Percentiles rank a stretch among this genome's conserved stretches.
These are phyloP conservation scores for Falco rusticolus DNA, from an alignment of 2,797 vertebrate genomes.

Conservation along the genomic window DNA sequence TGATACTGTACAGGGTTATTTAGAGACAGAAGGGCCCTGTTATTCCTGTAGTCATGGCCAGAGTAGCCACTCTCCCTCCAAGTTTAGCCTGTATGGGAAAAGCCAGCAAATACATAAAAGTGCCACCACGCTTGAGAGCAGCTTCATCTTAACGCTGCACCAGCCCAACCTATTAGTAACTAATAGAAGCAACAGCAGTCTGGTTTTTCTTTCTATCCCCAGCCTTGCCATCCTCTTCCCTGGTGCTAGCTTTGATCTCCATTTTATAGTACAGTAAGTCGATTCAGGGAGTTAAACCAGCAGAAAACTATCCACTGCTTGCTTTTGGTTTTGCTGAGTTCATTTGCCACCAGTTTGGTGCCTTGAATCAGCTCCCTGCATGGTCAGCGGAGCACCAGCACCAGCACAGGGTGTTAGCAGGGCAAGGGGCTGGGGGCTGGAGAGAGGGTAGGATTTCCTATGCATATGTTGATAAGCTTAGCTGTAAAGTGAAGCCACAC, in stretches of 20 bases:
- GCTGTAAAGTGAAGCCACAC: not conserved
- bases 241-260: not conserved
- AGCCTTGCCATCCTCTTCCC: not conserved
- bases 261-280: not conserved
- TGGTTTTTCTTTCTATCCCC: not conserved
- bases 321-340: not conserved
- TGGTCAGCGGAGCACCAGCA: rapidly evolving
- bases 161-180: not conserved
- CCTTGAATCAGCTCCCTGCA: not conserved
- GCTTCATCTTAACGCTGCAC: not conserved
- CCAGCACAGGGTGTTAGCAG: rapidly evolving
- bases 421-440: not conserved
- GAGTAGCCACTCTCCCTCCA: not conserved
- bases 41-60: rapidly evolving
- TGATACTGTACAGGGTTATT: rapidly evolving
- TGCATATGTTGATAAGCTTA: not conserved
- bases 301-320: not conserved
- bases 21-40: not conserved
- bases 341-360: not conserved
- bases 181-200: not conserved
- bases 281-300: not conserved
- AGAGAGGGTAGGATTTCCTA: not conserved
- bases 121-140: not conserved
- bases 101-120: not conserved
- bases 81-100: not conserved